Evolutionary conservation across 2,113 vertebrate species (phyloP), one percentile per base, ranked within the genome.

Genomic region (Hydrolagus affinis): DNA sequence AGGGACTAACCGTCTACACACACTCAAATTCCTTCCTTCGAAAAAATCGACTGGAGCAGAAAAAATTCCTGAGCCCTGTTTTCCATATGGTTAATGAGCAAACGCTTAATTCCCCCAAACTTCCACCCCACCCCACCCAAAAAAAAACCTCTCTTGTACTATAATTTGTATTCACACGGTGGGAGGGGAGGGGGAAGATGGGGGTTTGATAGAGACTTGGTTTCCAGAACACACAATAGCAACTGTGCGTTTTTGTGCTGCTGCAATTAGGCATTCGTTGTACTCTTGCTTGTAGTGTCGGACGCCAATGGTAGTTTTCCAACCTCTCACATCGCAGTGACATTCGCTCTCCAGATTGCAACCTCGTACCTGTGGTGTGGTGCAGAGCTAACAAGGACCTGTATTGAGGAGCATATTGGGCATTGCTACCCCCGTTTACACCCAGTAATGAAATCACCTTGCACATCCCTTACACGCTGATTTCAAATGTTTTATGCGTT

Each of bases 1-100:
- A 98, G 91, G 91, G 93, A 94, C 95, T 90, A 89, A 95, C 94
- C 95, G 94, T 95, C 94, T 95, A 94, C 92, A 93, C 91, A 93
- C 93, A 94, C 94, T 95, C 95, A 94, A 93, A 95, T 94, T 96
- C 92, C 93, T 94, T 95, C 94, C 95, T 95, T 96, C 94, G 44
- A 95, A 96, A 95, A 96, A 96, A 94, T 92, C 93, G 90, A 91
- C 92, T 92, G 91, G 88, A 91, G 90, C 93, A 93, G 93, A 62
- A 64, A 86, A 71, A 80, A 93, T 94, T 93, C 91, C 92, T 91
- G 90, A 91, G 91, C 92, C 92, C 94, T 92, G 93, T 95, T 96
- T 96, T 97, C 96, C 96, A 96, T 95, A 96, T 95, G 95, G 95
- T 93, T 95, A 93, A 93, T 95, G 93, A 95, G 92, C 90, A 90